These are phyloP conservation scores for Parapsyche elsis DNA, from an alignment of 1,140 invertebrate genomes.

Conservation along the genomic window DNA sequence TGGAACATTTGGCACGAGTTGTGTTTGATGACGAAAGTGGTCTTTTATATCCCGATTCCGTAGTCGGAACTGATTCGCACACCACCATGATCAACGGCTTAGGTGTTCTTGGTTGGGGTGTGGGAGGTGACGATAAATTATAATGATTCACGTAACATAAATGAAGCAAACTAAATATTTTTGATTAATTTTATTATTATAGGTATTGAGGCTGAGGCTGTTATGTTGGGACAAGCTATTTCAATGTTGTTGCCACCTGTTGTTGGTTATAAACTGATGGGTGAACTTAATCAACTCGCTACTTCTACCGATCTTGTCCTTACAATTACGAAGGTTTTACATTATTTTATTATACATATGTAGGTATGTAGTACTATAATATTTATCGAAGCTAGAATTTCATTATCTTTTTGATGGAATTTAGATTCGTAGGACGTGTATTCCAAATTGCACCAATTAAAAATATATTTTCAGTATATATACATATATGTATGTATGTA, in stretches of 20 bases:
- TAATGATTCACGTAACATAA: background rate
- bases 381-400: no score
- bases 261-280: conserved; percentile 91
- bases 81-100: conserved; percentile 99
- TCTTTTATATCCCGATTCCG: conserved; percentile 91
- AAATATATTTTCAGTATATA: no score
- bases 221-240: conserved; percentile 95
- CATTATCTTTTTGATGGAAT: no score
- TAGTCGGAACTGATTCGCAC: conserved; percentile 99
- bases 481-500: no score
- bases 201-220: conserved; percentile 90
- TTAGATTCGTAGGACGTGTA: no score
- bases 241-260: conserved; percentile 97
- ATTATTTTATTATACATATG: background rate
- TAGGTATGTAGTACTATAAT: no score
- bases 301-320: conserved; percentile 98
- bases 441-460: no score
- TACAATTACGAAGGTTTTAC: conserved; percentile 93
- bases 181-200: conserved; percentile 44
- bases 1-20: conserved; percentile 96
- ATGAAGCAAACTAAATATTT: background rate
- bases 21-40: conserved; percentile 82
- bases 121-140: conserved; percentile 67
- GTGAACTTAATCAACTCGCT: conserved; percentile 82
- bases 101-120: conserved; percentile 83